A percentile compares a stretch with the other conserved stretches of the same genome.
phyloP scores from a whole-genome alignment of 2,797 vertebrate genomes.

The Anas flavirostris region DNA sequence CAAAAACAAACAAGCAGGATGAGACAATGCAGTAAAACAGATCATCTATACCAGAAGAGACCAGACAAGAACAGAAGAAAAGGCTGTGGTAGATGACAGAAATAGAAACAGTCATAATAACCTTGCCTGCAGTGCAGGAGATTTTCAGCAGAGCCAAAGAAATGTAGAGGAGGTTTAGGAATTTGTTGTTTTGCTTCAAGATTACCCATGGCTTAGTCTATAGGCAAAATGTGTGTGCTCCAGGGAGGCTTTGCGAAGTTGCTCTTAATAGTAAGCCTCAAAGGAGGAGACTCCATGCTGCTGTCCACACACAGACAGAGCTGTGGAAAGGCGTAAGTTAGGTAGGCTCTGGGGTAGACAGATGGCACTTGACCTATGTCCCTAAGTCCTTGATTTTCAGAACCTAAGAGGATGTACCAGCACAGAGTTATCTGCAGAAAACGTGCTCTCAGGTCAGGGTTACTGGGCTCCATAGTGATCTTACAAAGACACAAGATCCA shows the following conservation, averaged over 20 bases:
- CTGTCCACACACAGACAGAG: neutral
- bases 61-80: neutral
- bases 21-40: neutral
- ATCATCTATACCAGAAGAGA: neutral
- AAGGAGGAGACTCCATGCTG: neutral
- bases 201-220: neutral
- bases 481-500: neutral
- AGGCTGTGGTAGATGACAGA: neutral
- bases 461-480: neutral
- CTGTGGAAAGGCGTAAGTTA: neutral
- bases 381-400: neutral
- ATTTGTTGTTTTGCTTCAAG: neutral
- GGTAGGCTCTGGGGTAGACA: neutral
- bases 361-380: neutral
- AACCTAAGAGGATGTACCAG: neutral
- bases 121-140: neutral
- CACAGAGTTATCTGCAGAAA: neutral
- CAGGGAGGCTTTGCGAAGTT: neutral
- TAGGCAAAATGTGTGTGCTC: neutral
- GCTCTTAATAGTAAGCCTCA: neutral
- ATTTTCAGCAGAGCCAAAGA: neutral
- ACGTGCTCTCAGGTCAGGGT: fast-evolving
- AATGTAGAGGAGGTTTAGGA: neutral
- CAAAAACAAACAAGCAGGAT: neutral
- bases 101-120: neutral